Evolutionary conservation across 1,140 invertebrate species (phyloP).

Genomic region (Harpegnathos saltator): DNA sequence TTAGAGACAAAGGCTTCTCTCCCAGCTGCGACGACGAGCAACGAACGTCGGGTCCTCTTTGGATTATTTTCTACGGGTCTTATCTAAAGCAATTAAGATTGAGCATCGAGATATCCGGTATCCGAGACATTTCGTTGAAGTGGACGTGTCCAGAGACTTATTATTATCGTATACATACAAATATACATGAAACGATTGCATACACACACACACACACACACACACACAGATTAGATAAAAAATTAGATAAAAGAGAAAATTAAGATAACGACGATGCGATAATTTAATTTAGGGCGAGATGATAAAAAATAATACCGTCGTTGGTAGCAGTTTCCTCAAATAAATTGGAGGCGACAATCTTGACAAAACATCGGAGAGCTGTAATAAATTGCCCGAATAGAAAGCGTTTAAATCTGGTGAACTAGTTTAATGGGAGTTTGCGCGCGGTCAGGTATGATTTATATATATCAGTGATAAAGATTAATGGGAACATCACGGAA

Average conservation of each 20-base stretch:
- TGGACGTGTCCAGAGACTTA: too few relatives aligned
- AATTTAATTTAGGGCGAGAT: background rate
- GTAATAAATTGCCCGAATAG: background rate
- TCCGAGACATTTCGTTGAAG: too few relatives aligned
- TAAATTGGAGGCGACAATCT: background rate
- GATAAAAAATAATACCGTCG: background rate
- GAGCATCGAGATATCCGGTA: too few relatives aligned
- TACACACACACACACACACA: background rate
- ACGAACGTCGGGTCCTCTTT: background rate
- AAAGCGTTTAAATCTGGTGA: background rate
- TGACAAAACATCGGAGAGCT: background rate
- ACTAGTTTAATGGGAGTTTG: background rate
- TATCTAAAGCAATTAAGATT: too few relatives aligned
- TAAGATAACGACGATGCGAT: background rate
- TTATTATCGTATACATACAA: too few relatives aligned
- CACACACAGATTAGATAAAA: too few relatives aligned
- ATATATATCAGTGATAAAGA: background rate
- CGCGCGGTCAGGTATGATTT: background rate
- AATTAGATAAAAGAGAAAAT: background rate
- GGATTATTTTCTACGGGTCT: too few relatives aligned
- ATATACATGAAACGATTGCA: background rate
- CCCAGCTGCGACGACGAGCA: background rate
- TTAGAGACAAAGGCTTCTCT: background rate
- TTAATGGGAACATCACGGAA: conserved; percentile 1
- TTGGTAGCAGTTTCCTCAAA: background rate